phyloP scores from a whole-genome alignment of 2,113 vertebrate species.

The Erythrocebus patas region DNA sequence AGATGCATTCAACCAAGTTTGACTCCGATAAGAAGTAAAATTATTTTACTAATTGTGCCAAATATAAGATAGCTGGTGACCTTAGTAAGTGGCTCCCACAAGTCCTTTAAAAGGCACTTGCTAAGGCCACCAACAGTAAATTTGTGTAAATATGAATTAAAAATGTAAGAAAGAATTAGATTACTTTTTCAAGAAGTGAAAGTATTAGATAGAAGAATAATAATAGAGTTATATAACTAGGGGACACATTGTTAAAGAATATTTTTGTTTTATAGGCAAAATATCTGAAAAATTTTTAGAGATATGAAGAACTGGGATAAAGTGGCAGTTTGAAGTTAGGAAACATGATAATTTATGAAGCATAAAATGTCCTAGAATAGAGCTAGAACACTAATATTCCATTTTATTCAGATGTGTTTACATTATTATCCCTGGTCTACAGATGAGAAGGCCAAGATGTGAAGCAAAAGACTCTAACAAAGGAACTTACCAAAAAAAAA shows the following conservation, averaged over 20 bases:
- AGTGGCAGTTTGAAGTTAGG: background rate
- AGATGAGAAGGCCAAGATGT: background rate
- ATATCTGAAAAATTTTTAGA: background rate
- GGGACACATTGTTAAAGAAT: fast-evolving
- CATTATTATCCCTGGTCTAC: background rate
- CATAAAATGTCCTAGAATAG: background rate
- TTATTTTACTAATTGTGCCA: background rate
- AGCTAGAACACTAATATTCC: background rate
- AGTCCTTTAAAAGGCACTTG: no score
- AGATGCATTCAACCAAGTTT: background rate
- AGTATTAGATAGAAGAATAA: background rate
- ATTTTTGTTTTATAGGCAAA: background rate
- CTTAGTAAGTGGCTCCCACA: background rate
- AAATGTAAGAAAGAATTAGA: background rate
- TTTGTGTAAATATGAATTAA: background rate
- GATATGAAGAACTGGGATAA: background rate
- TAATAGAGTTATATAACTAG: background rate
- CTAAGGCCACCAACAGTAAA: background rate
- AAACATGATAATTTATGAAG: background rate
- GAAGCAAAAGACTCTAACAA: background rate
- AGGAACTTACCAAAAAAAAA: background rate
- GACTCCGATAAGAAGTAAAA: background rate
- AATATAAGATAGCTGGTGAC: background rate
- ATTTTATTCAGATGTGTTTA: background rate
- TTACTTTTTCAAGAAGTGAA: background rate